Base-by-base conservation (phyloP, 2,797 vertebrate genomes). In the Pelochelys cantorii region DNA sequence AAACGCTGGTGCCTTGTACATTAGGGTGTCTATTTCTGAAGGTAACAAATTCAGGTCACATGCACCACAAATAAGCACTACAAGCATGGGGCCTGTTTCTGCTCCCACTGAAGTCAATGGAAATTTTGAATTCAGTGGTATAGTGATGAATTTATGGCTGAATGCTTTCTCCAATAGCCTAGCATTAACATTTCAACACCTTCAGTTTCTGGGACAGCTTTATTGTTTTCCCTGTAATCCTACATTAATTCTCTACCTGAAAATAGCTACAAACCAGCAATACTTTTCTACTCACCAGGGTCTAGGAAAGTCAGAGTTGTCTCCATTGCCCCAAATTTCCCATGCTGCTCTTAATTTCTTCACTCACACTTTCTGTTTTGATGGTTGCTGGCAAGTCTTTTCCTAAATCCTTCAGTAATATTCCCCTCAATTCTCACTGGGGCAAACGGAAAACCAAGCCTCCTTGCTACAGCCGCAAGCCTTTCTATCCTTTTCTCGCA, bases 191-290 rank as follows among this genome's bases (percentile, higher is more conserved):
- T 92, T 94, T 92, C 95, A 92, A 89, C 91, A 92, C 84, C 65
- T 92, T 92, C 90, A 93, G 78, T 95, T 94, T 94, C 0, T 0
- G 87, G 89, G 71, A 83, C 23, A 74, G 86, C 77, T 92, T 95
- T 85, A 94, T 93, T 94, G 91, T 95, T 95, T 89, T 81, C 84
- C 92, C 90, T 81, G 68, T 75, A 83, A 89, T 85, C 93, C 81
- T 94, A 89, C 95, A 86, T 96, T 95, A 96, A 93, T 91, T 90
- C 75, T 77, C 94, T 78, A 90, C 82, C 96, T 95, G 87, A 82
- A 92, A 95, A 96, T 81, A 97, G 91, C 95, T 81, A 15, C 0
- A 0, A 96, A 82, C 71, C 91, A 93, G 88, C 59, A 91, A 92
- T 92, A 90, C 90, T 90, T 81, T 82, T 90, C 91, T 84, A 88